Base-by-base conservation (phyloP, 2,888 invertebrate species). In the Cryptocephalus moraei region DNA sequence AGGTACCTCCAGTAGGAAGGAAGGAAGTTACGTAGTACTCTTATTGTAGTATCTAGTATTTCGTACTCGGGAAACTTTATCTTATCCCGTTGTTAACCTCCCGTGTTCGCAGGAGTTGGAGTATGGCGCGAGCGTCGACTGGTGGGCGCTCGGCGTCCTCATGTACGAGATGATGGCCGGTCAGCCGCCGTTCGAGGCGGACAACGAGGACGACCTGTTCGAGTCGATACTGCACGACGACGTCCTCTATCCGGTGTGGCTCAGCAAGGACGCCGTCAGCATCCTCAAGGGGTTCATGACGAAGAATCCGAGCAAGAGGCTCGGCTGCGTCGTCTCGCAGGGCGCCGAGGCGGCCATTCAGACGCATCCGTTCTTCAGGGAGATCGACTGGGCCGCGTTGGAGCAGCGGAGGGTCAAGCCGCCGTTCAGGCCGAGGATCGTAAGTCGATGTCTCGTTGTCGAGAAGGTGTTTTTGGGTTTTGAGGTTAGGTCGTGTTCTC, bases 141-240 rank as follows among this genome's bases (percentile, higher is more conserved):
- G 91, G 91, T 97, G 96, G 96, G 96, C 96, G 52, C 77, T 97
- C 56, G 97, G 96, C 44, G 96, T 97, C 49, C 79, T 96, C 41
- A 90, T 96, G 90, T 97, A 97, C 73, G 96, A 97, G 79, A 97
- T 97, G 96, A 88, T 96, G 91, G 96, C 95, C 1, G 96, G 97
- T 0, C 97, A 99, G 73, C 97, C 97, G 49, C 97, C 97, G 10
- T 99, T 99, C 74, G 97, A 99, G 76, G 97, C 97, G 4, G 97
- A 99, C 74, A 97, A 97, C 75, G 99, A 99, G 74, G 97, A 99
- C 72, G 97, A 99, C 72, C 79, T 99, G 51, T 99, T 99, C 75
- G 96, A 99, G 74, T 91, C 93, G 56, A 99, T 99, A 67, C 79
- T 97, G 62, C 93, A 94, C 69, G 97, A 99, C 69, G 97, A 99